Percentiles rank a stretch among this genome's conserved stretches.
These are phyloP conservation scores for Baccha elongata DNA, from an alignment of 2,888 invertebrate genomes.

Conservation along the genomic window DNA sequence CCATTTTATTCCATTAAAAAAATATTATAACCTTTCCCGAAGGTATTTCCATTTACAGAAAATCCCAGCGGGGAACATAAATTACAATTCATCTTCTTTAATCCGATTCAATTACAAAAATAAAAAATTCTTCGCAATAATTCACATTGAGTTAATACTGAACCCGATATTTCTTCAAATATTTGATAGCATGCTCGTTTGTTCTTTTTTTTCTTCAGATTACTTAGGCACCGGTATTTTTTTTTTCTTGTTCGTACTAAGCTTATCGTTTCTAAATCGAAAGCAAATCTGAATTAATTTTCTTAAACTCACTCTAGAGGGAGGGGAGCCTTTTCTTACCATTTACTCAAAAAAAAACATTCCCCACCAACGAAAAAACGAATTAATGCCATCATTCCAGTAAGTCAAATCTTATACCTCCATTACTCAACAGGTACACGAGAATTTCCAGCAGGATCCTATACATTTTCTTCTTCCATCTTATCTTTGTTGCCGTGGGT, in stretches of 20 bases:
- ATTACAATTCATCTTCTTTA: constrained; percentile 33
- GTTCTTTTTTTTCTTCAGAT: neutral
- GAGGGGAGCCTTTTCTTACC: neutral
- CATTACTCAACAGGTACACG: constrained; percentile 65
- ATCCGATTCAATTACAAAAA: constrained; percentile 46
- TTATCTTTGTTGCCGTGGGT: constrained; percentile 5
- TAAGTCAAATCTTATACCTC: constrained; percentile 63
- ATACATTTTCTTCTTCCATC: too few species aligned
- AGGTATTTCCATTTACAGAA: too few species aligned
- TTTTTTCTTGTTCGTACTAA: neutral
- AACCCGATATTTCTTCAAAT: constrained; percentile 29
- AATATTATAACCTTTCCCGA: too few species aligned
- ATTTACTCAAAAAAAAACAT: too few species aligned
- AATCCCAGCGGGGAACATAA: too few species aligned
- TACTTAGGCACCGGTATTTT: neutral
- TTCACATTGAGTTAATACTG: constrained; percentile 52
- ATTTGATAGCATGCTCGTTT: too few species aligned
- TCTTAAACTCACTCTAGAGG: constrained; percentile 39
- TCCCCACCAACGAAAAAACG: constrained; percentile 12
- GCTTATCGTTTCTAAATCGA: constrained; percentile 55
- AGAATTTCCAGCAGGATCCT: constrained; percentile 21
- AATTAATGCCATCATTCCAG: constrained; percentile 53
- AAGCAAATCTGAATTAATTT: constrained; percentile 70
- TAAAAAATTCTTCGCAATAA: constrained; percentile 47
- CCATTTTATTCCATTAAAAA: too few species aligned